A percentile compares a stretch with the other conserved stretches of the same genome.
Conservation (phyloP, 2,888 invertebrate genomes). For the Leptinotarsa tumamoca region DNA sequence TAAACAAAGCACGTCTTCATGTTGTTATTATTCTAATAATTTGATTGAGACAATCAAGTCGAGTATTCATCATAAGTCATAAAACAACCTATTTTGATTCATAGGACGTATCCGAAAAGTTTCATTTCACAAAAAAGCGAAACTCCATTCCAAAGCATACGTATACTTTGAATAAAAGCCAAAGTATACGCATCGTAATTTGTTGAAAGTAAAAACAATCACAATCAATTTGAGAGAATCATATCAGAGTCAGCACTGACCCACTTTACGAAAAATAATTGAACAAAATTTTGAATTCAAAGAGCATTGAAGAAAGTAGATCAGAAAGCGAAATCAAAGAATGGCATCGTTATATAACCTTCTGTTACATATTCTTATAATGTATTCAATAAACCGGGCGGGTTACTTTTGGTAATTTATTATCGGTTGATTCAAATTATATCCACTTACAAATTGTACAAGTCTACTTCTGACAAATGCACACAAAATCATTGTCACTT, state of each 20-base stretch:
- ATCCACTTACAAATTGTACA: too few species aligned
- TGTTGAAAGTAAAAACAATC: neutral
- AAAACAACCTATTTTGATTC: too few species aligned
- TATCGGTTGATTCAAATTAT: neutral
- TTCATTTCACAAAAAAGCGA: too few species aligned
- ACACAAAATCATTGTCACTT: too few species aligned
- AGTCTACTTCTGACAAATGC: too few species aligned
- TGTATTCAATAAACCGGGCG: slow-evolving; percentile 8
- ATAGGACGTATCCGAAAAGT: too few species aligned
- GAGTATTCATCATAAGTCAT: too few species aligned
- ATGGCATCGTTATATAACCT: slow-evolving; percentile 3
- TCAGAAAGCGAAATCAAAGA: slow-evolving; percentile 13
- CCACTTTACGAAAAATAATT: slow-evolving; percentile 6
- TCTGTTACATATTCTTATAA: slow-evolving; percentile 9
- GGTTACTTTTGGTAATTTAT: neutral
- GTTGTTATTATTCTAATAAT: too few species aligned
- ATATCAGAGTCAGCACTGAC: neutral
- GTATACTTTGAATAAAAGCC: too few species aligned
- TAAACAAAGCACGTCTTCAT: too few species aligned
- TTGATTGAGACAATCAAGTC: too few species aligned
- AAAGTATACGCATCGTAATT: neutral
- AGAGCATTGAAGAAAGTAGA: slow-evolving; percentile 17
- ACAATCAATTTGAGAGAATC: slow-evolving; percentile 4
- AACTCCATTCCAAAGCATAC: neutral
- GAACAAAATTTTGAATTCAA: slow-evolving; percentile 14